These are phyloP conservation scores for Brachypalpus laphriformis DNA, from an alignment of 2,888 invertebrate genomes.

Conservation along the genomic window DNA sequence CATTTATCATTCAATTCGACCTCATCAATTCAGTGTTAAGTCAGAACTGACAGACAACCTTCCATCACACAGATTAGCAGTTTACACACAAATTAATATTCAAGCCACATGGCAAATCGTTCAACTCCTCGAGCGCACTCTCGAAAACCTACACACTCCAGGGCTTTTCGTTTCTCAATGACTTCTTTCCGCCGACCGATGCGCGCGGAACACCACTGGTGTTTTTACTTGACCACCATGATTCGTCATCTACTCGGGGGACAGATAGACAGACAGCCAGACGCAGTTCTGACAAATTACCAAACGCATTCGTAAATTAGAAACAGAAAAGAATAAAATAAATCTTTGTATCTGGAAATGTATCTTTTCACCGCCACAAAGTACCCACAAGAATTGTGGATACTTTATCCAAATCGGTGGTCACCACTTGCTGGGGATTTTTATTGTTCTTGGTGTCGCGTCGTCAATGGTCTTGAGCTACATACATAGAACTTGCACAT, in stretches of 20 bases:
- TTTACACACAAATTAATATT: constrained; percentile 12
- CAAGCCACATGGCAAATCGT: constrained; percentile 4
- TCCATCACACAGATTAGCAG: background rate
- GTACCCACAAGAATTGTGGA: constrained; percentile 24
- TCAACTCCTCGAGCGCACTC: constrained; percentile 9
- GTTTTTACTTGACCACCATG: constrained; percentile 8
- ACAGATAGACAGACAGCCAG: constrained; percentile 40
- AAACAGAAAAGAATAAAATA: constrained; percentile 11
- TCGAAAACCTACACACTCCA: background rate
- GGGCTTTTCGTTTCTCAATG: background rate
- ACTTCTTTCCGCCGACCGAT: background rate
- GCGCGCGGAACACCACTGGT: background rate
- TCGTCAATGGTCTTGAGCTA: constrained; percentile 26
- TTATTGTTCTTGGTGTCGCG: constrained; percentile 1
- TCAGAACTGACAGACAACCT: background rate
- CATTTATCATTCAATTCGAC: background rate
- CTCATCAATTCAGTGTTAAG: background rate
- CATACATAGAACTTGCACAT: background rate
- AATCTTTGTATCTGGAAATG: constrained; percentile 14
- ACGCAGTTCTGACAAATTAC: constrained; percentile 66
- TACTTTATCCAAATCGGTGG: constrained; percentile 17
- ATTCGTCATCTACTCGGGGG: constrained; percentile 28
- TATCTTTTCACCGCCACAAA: constrained; percentile 44
- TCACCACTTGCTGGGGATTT: constrained; percentile 14
- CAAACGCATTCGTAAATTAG: constrained; percentile 42